These are phyloP conservation scores for Puffinus mauretanicus DNA, from an alignment of 2,113 vertebrate genomes.

Conservation along the genomic window DNA sequence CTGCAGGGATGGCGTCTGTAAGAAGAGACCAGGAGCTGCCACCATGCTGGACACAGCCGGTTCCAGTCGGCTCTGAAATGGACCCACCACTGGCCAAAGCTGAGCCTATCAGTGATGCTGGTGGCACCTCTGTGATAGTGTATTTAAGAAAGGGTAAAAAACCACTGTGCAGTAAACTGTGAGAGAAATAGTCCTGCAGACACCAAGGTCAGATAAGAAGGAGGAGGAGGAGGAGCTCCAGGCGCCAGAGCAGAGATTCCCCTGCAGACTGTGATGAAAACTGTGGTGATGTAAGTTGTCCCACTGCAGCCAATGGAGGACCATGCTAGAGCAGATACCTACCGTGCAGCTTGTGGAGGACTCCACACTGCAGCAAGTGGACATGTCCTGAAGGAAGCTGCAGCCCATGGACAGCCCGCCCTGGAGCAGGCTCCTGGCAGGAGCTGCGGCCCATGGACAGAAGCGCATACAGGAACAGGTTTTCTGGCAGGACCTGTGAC, in stretches of 20 bases:
- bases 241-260: not conserved
- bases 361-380: rapidly evolving
- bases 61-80: rapidly evolving
- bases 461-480: not conserved
- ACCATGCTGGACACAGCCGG: rapidly evolving
- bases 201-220: not conserved
- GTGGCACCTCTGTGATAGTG: not conserved
- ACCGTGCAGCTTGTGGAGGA: not conserved
- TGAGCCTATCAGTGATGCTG: not conserved
- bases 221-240: not conserved
- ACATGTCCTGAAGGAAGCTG: not conserved
- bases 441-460: too few species aligned
- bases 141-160: not conserved
- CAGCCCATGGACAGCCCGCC: rapidly evolving
- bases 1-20: not conserved
- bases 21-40: not conserved
- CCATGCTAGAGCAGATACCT: not conserved
- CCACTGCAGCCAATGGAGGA: too few species aligned
- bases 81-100: not conserved
- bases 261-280: not conserved
- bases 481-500: not conserved
- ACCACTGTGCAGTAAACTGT: not conserved
- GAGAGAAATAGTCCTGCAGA: not conserved
- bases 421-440: not conserved
- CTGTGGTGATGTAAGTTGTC: not conserved